Evolutionary conservation across 1,140 invertebrate genomes (phyloP).

Genomic region (Pseudomyrmex concolor): DNA sequence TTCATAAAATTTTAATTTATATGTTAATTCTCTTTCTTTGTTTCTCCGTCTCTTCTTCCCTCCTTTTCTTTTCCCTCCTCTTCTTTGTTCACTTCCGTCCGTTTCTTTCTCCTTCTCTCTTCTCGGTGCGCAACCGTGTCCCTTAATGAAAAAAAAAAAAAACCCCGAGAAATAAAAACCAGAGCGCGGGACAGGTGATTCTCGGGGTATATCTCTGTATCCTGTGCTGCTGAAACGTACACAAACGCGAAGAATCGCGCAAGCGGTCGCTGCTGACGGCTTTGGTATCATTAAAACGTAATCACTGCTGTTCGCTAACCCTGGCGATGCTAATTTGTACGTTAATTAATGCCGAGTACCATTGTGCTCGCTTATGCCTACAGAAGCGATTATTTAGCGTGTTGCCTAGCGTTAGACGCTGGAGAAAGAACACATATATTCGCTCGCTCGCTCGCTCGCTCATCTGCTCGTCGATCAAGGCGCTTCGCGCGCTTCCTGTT

Average conservation of each 20-base stretch:
- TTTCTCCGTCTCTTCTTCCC: no score
- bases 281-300: constrained; percentile 83
- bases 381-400: constrained; percentile 68
- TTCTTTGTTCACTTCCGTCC: no score
- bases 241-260: constrained; percentile 75
- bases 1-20: no score
- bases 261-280: constrained; percentile 22
- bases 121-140: no score
- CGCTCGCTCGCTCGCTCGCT: constrained; percentile 47
- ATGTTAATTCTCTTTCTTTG: no score
- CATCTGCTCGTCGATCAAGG: constrained; percentile 50
- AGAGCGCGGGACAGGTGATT: constrained; percentile 59
- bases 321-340: constrained; percentile 82
- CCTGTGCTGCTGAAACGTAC: constrained; percentile 57
- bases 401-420: constrained; percentile 54
- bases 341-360: constrained; percentile 83
- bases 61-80: no score
- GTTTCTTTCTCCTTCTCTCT: no score
- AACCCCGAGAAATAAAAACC: background rate
- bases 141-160: no score
- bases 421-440: constrained; percentile 23
- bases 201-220: constrained; percentile 42
- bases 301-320: constrained; percentile 80
- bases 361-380: constrained; percentile 76
- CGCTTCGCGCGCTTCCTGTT: constrained; percentile 49